Evolutionary conservation across 2,888 invertebrate genomes (phyloP), one percentile per base, ranked within the genome.

Genomic region (Macrophya annulata): DNA sequence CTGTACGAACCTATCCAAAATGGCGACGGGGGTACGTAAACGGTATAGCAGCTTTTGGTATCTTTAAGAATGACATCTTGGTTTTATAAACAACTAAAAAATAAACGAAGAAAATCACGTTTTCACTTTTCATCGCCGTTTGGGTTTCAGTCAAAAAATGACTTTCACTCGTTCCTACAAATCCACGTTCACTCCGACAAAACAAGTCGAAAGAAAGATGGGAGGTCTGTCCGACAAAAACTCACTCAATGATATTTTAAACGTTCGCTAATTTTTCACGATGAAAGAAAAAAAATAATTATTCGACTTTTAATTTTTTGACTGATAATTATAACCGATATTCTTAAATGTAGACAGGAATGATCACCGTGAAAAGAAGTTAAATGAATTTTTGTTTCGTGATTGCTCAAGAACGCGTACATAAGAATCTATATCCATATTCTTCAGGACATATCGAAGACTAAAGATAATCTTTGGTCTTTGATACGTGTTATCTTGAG

Each of bases 1-100:
- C 51, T 71, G 12, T 90, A 88, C 89, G 87, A 85, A 83, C 89
- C 87, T 87, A 86, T 89, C 86, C 87, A 90, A 90, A 90, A 90
- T 90, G 90, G 90, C 90, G 88, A 88, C 72, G 21, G 25, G 55
- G 55, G 48, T 55, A 77, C 17, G 76, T 77, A 77, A 43, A 72
- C 40, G 72, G 51, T 51, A 17, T 15, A 37, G 6, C 12, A 77
- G 12, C 40, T 17, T 37, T 68, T 12, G 3, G 25, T 31, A 31
- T 31, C 65, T 15, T 10, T 21, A 59, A 31, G 65, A 5, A 31
- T 31, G 65, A 31, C 25, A 15, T 65, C 31, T 4, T 37, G 21
- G 62, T 25, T 25, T 37, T 17, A 37, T 1, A 37, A 62, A 62
- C 17, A 15, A 37, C 17, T 15, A 9, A 48, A 15, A 48, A 15